Evolutionary conservation across 2,888 invertebrate genomes (phyloP).

Genomic region (Myathropa florea): DNA sequence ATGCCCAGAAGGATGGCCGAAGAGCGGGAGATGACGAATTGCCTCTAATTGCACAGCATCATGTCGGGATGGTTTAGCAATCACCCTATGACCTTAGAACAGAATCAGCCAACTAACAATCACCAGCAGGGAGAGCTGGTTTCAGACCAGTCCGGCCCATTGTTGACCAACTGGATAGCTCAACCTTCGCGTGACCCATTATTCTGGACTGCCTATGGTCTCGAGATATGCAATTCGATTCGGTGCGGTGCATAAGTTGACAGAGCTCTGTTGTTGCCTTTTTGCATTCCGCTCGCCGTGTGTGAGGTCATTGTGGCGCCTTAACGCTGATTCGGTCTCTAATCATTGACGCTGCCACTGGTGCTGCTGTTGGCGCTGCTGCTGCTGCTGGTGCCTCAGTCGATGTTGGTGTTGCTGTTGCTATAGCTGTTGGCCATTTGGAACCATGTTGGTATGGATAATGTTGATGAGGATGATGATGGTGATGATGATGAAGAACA

Average conservation of each 20-base stretch:
- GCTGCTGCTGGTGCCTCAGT: not conserved
- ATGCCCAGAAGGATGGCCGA: conserved; percentile 8
- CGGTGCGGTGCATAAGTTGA: conserved; percentile 35
- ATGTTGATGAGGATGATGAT: not conserved
- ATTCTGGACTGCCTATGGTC: conserved; percentile 17
- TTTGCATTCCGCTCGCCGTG: conserved; percentile 33
- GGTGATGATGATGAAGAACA: conserved; percentile 63
- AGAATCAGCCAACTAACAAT: not conserved
- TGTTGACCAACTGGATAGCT: conserved; percentile 24
- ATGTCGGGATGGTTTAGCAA: conserved; percentile 24
- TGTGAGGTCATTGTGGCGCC: conserved; percentile 65
- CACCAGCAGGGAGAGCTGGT: not conserved
- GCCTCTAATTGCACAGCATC: conserved; percentile 44
- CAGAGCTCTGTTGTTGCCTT: conserved; percentile 20
- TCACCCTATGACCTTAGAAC: conserved; percentile 33
- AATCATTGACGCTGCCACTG: conserved; percentile 43
- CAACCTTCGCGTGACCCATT: conserved; percentile 51
- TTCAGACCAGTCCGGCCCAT: not conserved
- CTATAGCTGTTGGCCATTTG: conserved; percentile 20
- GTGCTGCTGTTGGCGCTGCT: conserved; percentile 8
- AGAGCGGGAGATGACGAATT: conserved; percentile 26
- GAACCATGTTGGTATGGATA: conserved; percentile 13
- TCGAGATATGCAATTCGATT: conserved; percentile 28
- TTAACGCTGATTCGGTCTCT: conserved; percentile 61
- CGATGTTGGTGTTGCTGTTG: conserved; percentile 6